Evolutionary conservation across 2,888 invertebrate species (phyloP).

Genomic region (Cantharis rufa): DNA sequence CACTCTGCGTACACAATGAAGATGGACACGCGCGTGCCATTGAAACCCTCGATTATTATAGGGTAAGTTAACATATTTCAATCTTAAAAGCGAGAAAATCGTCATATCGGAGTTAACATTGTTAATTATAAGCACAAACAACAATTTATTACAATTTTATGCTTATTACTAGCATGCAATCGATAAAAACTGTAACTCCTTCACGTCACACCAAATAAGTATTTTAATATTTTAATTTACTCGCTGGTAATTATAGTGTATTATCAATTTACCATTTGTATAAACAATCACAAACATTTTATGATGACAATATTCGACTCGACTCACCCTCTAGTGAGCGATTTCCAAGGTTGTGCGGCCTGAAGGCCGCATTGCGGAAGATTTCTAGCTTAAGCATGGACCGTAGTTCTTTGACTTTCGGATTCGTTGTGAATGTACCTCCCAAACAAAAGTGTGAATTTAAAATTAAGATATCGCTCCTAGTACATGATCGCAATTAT

Average conservation of each 20-base stretch:
- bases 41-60: slow-evolving; percentile 89
- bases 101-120: background rate
- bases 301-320: no score
- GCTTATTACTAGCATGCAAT: slow-evolving; percentile 5
- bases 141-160: slow-evolving; percentile 10
- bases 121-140: slow-evolving; percentile 2
- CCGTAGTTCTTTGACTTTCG: no score
- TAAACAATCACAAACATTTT: no score
- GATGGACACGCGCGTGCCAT: slow-evolving; percentile 87
- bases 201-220: background rate
- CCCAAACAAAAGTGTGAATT: no score
- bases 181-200: slow-evolving; percentile 1
- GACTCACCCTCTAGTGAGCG: no score
- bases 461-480: no score
- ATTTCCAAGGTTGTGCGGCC: no score
- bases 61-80: slow-evolving; percentile 63
- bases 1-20: slow-evolving; percentile 90
- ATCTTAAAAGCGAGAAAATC: background rate
- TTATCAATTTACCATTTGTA: background rate
- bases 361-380: no score
- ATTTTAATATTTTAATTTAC: slow-evolving; percentile 9
- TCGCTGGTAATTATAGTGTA: background rate
- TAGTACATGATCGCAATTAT: no score
- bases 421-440: no score
- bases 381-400: no score